Conservation (phyloP, 35 echinoderm and acorn worm genomes). For the Strongylocentrotus purpuratus region DNA sequence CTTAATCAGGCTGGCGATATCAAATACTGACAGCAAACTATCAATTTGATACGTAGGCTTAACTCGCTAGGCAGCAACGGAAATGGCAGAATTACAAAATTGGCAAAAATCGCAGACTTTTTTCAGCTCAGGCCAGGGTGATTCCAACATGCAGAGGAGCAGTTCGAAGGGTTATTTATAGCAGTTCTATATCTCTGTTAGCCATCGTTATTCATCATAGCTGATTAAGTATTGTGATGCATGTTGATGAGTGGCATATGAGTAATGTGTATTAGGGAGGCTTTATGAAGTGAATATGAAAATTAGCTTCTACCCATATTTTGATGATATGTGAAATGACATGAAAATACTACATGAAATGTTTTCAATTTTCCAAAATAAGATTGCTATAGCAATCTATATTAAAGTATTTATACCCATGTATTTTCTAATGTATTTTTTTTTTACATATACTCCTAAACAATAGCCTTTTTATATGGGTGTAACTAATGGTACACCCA, state of each 20-base stretch:
- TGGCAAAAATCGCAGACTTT: slow-evolving; percentile 40
- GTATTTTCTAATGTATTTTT: neutral
- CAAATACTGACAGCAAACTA: slow-evolving; percentile 8
- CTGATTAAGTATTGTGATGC: slow-evolving; percentile 4
- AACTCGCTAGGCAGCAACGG: slow-evolving; percentile 21
- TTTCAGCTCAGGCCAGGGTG: neutral
- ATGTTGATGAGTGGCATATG: neutral
- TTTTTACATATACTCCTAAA: neutral
- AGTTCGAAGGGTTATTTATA: neutral
- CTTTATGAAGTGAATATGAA: neutral
- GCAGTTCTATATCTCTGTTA: neutral
- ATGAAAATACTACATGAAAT: too few relatives aligned
- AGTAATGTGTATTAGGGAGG: neutral
- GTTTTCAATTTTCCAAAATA: neutral
- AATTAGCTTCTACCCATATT: neutral
- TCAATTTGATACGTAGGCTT: slow-evolving; percentile 27
- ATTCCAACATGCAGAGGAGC: slow-evolving; percentile 4
- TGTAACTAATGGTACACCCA: neutral
- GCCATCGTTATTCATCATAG: neutral
- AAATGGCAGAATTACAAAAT: slow-evolving; percentile 41
- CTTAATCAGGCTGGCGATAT: neutral
- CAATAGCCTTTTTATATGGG: neutral
- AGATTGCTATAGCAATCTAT: neutral
- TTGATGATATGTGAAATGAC: neutral
- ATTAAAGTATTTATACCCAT: neutral